Evolutionary conservation across 2,888 invertebrate species (phyloP), one percentile per base, ranked within the genome.

Genomic region (Enchytraeus crypticus): DNA sequence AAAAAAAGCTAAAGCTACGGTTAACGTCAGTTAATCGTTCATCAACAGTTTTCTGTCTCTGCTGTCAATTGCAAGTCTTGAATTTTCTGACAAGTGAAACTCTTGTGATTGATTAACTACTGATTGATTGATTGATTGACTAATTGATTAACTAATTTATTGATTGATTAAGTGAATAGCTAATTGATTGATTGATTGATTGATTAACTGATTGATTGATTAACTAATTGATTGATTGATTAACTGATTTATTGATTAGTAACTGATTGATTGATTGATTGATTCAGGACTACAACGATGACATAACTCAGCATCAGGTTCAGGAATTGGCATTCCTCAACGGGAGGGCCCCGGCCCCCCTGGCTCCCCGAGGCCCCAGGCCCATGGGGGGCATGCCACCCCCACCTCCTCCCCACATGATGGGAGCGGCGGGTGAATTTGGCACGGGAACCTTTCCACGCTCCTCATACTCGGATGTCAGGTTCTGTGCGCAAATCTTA

Each of bases 281-380:
- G 38, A 38, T 54, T 11, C 26, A 57, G 57, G 57, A 57, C 29
- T 57, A 57, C 30, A 57, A 57, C 32, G 57, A 57, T 33, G 57
- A 57, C 23, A 45, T 57, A 2, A 57, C 57, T 21, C 57, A 57
- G 47, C 18, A 29, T 27, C 57, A 57, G 30, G 57, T 57, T 5
- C 57, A 57, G 2, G 57, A 57, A 32, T 46, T 57, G 46, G 57
- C 57, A 11, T 29, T 23, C 21, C 29, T 57, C 45, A 57, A 43
- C 43, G 57, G 57, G 29, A 26, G 29, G 27, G n/a, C 46, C 21
- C 53, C 53, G 8, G 26, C 18, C 21, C 32, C 30, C n/a, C 14
- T 43, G 43, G 32, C 53, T 27, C 21, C 8, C 8, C 30, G 53
- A 51, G 53, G 53, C n/a, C n/a, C n/a, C n/a, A n/a, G n/a, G n/a